A percentile compares a stretch with the other conserved stretches of the same genome.
Conservation (phyloP, 2,113 vertebrate genomes). For the Ciconia stormi region DNA sequence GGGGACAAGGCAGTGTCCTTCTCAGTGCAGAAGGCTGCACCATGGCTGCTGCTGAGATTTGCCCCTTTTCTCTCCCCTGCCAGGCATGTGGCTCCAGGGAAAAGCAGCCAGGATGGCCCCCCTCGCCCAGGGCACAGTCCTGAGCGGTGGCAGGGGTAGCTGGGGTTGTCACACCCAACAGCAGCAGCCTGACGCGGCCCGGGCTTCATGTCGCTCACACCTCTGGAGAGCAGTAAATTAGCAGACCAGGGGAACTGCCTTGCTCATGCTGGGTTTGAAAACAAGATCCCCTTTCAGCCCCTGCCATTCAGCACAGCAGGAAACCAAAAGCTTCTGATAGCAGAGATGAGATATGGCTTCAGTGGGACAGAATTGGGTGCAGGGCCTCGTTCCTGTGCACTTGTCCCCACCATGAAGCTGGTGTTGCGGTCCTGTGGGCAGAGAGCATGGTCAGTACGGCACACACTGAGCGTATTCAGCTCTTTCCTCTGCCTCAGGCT, state of each 20-base stretch:
- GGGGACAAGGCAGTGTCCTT: background rate
- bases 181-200: background rate
- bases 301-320: background rate
- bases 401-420: background rate
- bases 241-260: background rate
- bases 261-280: background rate
- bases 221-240: background rate
- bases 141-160: background rate
- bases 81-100: background rate
- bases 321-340: background rate
- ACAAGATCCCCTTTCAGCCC: background rate
- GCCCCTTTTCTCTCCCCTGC: background rate
- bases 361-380: fast-evolving
- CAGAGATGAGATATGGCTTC: background rate
- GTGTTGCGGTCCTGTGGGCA: background rate
- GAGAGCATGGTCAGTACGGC: fast-evolving
- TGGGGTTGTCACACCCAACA: background rate
- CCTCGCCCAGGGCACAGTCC: background rate
- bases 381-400: background rate
- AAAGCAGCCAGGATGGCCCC: background rate
- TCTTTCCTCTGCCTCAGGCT: background rate
- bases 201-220: background rate
- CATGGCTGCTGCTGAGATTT: background rate
- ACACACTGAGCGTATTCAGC: background rate
- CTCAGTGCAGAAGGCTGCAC: background rate